phyloP scores from a whole-genome alignment of 2,797 vertebrate species.

The Acanthiza pusilla region DNA sequence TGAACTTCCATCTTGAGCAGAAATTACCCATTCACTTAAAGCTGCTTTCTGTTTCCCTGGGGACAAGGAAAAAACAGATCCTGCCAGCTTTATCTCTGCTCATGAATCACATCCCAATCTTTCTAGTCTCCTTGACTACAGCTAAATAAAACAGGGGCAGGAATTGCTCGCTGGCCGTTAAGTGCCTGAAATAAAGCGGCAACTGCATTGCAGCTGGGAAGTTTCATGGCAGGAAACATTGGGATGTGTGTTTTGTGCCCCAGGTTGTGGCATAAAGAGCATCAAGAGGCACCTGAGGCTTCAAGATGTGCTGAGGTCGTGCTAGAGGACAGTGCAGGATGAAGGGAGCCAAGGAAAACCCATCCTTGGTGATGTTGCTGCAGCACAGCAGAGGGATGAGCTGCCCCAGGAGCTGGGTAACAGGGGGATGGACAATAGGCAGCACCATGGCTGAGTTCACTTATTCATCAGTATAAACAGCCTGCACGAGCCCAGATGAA shows the following conservation, averaged over 20 bases:
- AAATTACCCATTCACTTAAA: conserved; percentile 31
- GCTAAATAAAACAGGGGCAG: conserved; percentile 60
- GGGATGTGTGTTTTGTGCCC: background rate
- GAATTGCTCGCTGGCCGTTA: background rate
- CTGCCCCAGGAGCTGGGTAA: too few relatives aligned
- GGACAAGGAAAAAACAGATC: background rate
- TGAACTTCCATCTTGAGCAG: background rate
- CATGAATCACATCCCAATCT: conserved; percentile 18
- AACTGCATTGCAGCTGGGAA: background rate
- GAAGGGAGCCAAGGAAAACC: background rate
- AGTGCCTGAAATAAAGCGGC: background rate
- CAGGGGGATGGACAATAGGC: background rate
- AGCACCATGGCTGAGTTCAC: background rate
- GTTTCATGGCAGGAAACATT: background rate
- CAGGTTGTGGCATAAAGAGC: background rate
- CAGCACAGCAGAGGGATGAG: background rate
- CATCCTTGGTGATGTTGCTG: rapidly evolving
- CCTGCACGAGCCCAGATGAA: background rate
- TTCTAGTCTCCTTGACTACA: conserved; percentile 56
- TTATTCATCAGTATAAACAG: background rate
- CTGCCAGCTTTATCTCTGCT: conserved; percentile 40
- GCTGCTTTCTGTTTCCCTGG: conserved; percentile 31
- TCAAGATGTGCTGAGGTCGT: rapidly evolving
- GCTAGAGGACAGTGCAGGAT: background rate
- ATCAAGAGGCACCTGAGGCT: background rate